phyloP scores from a whole-genome alignment of 1,140 invertebrate genomes.

The Amphibalanus amphitrite region DNA sequence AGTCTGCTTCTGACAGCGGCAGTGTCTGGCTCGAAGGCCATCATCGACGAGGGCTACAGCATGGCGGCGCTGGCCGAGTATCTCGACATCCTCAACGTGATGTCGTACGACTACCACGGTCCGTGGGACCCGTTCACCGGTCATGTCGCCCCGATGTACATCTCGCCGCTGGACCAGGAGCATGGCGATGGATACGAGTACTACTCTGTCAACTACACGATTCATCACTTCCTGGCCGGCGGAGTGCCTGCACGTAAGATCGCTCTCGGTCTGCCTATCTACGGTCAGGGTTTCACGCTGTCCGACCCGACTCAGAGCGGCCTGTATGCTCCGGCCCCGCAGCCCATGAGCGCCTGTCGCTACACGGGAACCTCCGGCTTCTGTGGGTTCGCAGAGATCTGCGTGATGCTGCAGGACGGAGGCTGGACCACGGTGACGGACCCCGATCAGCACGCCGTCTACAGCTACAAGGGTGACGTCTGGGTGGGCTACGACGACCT shows the following conservation, averaged over 20 bases:
- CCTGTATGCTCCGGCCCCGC: slow-evolving; percentile 32
- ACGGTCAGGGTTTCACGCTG: slow-evolving; percentile 45
- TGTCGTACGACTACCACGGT: slow-evolving; percentile 55
- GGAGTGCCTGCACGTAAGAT: slow-evolving; percentile 39
- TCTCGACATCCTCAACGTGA: slow-evolving; percentile 42
- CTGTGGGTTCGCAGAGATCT: slow-evolving; percentile 54
- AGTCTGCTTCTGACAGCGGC: slow-evolving; percentile 38
- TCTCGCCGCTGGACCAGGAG: slow-evolving; percentile 20
- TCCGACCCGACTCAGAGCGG: slow-evolving; percentile 26
- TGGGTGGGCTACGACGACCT: slow-evolving; percentile 33
- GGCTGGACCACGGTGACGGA: slow-evolving; percentile 10
- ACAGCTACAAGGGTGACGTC: slow-evolving; percentile 23
- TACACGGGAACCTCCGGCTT: slow-evolving; percentile 49
- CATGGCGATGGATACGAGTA: slow-evolving; percentile 5
- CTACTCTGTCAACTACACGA: slow-evolving; percentile 19
- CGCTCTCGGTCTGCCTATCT: slow-evolving; percentile 44
- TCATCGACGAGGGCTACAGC: slow-evolving; percentile 39
- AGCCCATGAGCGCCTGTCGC: slow-evolving; percentile 41
- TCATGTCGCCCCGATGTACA: slow-evolving; percentile 40
- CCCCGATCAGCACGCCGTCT: slow-evolving; percentile 14
- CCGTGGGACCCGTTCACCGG: slow-evolving; percentile 31
- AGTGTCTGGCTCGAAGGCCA: slow-evolving; percentile 34
- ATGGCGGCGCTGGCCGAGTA: slow-evolving; percentile 32
- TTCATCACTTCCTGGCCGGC: slow-evolving; percentile 32
- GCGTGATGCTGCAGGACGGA: slow-evolving; percentile 15